Base-by-base conservation (phyloP, 2,113 vertebrate species). In the Suncus etruscus region DNA sequence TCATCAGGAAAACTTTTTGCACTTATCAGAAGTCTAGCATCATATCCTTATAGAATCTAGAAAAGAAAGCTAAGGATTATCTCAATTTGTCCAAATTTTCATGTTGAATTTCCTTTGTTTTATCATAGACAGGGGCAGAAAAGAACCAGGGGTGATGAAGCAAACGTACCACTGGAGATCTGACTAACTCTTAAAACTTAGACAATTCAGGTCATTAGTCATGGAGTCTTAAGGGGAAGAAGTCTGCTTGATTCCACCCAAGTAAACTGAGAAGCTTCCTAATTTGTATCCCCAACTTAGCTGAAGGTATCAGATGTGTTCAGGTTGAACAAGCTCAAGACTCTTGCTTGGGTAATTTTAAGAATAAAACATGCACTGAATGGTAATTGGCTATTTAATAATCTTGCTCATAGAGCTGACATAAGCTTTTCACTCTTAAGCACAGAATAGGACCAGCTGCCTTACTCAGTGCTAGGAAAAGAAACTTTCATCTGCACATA, bases 311-410 rank as follows among this genome's bases (percentile, higher is more conserved):
- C 85, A 95, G 95, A 95, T 95, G 32, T 86, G 90, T 95, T 96
- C 77, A 80, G 85, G 80, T 84, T 95, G 93, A 95, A 94, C 69
- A 96, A 91, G 83, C 92, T 95, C 90, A 94, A 95, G 90, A 94
- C 54, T 94, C 78, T 88, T 80, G 73, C 94, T 96, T 83, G 83
- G 94, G 87, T 94, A 96, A 95, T 95, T 95, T 95, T 90, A 96
- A 86, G 91, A 80, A 95, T 78, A 68, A 87, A 94, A 90, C 85
- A 94, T 6, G 61, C 87, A n/a, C 77, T 94, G 95, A 93, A 94
- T 95, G 94, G 90, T 90, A 95, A 96, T 94, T 92, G 91, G 94
- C 90, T 95, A 94, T 94, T 95, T 92, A 95, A 96, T 94, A 93
- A 95, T 83, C 83, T 79, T 85, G 48, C 76, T 95, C 69, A 58